phyloP scores from a whole-genome alignment of 2,888 invertebrate species.

The Ormyrus rosae region DNA sequence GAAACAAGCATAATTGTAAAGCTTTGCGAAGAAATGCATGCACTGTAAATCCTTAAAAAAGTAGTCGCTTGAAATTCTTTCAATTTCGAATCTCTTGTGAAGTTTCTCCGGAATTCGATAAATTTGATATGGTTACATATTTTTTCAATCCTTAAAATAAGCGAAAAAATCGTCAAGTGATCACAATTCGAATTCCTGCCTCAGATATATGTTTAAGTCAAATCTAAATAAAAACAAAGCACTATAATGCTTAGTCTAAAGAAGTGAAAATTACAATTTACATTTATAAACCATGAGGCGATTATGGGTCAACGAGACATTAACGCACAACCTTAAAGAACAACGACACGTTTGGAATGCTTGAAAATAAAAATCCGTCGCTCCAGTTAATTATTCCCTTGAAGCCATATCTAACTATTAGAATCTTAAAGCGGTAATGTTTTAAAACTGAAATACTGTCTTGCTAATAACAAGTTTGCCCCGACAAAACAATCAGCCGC shows the following conservation, averaged over 20 bases:
- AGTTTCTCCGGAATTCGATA: constrained; percentile 3
- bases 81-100: constrained; percentile 11
- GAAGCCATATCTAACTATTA: constrained; percentile 20
- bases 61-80: constrained; percentile 14
- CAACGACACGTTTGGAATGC: not conserved
- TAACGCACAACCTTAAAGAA: constrained; percentile 23
- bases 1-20: constrained; percentile 15
- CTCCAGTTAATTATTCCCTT: not conserved
- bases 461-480: constrained; percentile 35
- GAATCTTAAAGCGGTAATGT: constrained; percentile 46
- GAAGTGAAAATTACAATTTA: constrained; percentile 2
- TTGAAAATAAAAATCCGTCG: not conserved
- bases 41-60: not conserved
- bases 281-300: not conserved
- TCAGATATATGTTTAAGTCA: too few species aligned
- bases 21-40: not conserved
- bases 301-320: too few species aligned
- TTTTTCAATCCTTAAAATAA: not conserved
- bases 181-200: not conserved
- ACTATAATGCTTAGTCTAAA: not conserved
- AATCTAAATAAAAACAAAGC: constrained; percentile 8
- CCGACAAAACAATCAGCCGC: constrained; percentile 4
- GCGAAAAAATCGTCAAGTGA: constrained; percentile 14
- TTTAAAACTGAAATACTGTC: constrained; percentile 18
- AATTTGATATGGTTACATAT: constrained; percentile 36